Evolutionary conservation across 2,888 invertebrate genomes (phyloP), one percentile per base, ranked within the genome.

Genomic region (Liopterus haemorrhoidalis): DNA sequence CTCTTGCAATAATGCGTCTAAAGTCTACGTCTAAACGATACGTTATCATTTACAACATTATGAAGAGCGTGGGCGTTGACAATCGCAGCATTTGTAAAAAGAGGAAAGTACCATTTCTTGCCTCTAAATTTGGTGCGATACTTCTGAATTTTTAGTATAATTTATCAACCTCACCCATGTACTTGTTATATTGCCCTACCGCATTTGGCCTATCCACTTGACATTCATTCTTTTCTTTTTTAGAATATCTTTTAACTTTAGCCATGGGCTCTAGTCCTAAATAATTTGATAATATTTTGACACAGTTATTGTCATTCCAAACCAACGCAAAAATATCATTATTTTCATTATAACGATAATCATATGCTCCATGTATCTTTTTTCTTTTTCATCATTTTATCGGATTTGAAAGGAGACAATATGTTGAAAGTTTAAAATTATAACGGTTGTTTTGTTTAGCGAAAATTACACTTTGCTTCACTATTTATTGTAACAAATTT

Each of bases 251-350:
- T 25, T 35, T 42, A 21, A 42, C 19, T 18, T 24, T 11, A 2
- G 25, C 15, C 19, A 27, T 20, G 19, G 21, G 42, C 6, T 42
- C 30, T 20, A 19, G 15, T 16, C 14, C 42, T 15, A 27, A 27
- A 31, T 36, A 25, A 35, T 25, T 36, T 19, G 25, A 42, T 35
- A 42, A 28, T 21, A 42, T 12, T 27, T 35, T 42, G 19, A 42
- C 42, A 21, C 28, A 35, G 18, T 31, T 42, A 15, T 42, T 42
- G 28, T 42, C 42, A 15, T 42, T 36, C 36, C 35, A 42, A 8
- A 27, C 27, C 16, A 42, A 16, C 9, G 19, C 27, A 42, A 36
- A 41, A 24, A 36, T 24, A 25, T 42, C 20, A 28, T 28, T 35
- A 6, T 36, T 18, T 36, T 35, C 36, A 15, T 42, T 36, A 27